Percentiles rank a stretch among this genome's conserved stretches.
Evolutionary conservation across 2,888 invertebrate species (phyloP).

Genomic region (Cactoblastis cactorum): DNA sequence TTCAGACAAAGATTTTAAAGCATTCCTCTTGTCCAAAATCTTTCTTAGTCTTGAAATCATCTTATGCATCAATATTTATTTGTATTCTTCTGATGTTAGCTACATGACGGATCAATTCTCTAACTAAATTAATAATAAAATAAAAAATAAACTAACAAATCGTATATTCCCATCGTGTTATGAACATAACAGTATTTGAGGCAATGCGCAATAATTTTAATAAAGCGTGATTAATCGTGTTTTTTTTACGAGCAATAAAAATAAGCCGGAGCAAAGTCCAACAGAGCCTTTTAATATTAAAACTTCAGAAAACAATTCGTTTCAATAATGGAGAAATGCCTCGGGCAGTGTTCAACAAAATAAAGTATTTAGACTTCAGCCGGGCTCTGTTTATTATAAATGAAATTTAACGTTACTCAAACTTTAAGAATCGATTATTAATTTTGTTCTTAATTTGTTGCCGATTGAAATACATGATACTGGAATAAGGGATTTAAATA

Average conservation of each 20-base stretch:
- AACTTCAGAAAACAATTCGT: conserved; percentile 68
- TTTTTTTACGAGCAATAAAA: conserved; percentile 39
- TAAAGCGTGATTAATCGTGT: conserved; percentile 25
- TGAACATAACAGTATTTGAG: neutral
- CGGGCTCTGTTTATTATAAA: conserved; percentile 58
- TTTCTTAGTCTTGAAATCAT: too few species aligned
- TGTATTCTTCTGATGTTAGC: too few species aligned
- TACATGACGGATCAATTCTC: too few species aligned
- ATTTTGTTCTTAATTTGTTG: too few species aligned
- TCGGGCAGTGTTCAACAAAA: conserved; percentile 55
- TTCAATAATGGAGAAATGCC: conserved; percentile 64
- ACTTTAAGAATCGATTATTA: conserved; percentile 46
- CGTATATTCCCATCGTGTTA: conserved; percentile 2
- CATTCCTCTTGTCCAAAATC: too few species aligned
- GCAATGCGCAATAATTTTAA: conserved; percentile 21
- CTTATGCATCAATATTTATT: too few species aligned
- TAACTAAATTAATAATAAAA: neutral
- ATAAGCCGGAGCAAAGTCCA: conserved; percentile 40
- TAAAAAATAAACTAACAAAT: neutral
- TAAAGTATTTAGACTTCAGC: conserved; percentile 60
- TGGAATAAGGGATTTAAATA: too few species aligned
- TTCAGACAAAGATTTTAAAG: too few species aligned
- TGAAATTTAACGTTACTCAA: conserved; percentile 53
- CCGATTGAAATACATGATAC: too few species aligned
- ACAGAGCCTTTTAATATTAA: conserved; percentile 56